Conservation (phyloP, 2,113 vertebrate species). For the Chaetodon auriga region DNA sequence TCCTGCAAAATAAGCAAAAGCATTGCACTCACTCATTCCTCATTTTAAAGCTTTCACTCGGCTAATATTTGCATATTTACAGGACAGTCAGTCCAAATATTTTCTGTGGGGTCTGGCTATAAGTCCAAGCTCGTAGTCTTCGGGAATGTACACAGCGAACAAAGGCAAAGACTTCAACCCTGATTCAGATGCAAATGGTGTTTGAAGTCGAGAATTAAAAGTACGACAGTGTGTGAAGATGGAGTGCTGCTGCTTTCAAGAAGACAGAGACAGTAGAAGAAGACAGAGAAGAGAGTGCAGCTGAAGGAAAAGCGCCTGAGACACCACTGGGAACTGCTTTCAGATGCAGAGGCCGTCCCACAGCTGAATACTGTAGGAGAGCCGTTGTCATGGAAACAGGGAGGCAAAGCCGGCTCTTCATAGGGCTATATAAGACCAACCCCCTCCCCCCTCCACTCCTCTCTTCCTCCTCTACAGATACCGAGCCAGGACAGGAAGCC, state of each 20-base stretch:
- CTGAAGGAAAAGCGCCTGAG: slow-evolving; percentile 33
- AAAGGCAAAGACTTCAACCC: slow-evolving; percentile 23
- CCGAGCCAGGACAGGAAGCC: slow-evolving; percentile 64
- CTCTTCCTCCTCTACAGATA: slow-evolving; percentile 44
- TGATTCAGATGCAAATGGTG: slow-evolving; percentile 52
- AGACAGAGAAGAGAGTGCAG: slow-evolving; percentile 16
- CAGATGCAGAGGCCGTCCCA: slow-evolving; percentile 80
- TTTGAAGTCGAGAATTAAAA: not conserved
- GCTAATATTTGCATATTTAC: slow-evolving; percentile 47
- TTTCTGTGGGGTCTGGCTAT: slow-evolving; percentile 20
- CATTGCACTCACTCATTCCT: not conserved
- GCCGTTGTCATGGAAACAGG: slow-evolving; percentile 81
- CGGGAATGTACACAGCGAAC: slow-evolving; percentile 15
- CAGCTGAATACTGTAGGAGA: slow-evolving; percentile 74
- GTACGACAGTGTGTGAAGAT: slow-evolving; percentile 23
- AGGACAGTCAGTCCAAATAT: slow-evolving; percentile 36
- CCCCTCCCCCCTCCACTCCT: not conserved
- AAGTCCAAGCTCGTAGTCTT: not conserved
- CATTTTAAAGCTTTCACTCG: not conserved
- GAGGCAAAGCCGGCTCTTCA: slow-evolving; percentile 70
- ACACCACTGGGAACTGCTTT: slow-evolving; percentile 79
- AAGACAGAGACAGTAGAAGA: slow-evolving; percentile 3
- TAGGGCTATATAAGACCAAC: slow-evolving; percentile 40
- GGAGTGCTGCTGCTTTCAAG: slow-evolving; percentile 36
- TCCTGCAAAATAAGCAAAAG: not conserved